phyloP scores from a whole-genome alignment of 1,140 invertebrate genomes.

The Nasonia vitripennis region DNA sequence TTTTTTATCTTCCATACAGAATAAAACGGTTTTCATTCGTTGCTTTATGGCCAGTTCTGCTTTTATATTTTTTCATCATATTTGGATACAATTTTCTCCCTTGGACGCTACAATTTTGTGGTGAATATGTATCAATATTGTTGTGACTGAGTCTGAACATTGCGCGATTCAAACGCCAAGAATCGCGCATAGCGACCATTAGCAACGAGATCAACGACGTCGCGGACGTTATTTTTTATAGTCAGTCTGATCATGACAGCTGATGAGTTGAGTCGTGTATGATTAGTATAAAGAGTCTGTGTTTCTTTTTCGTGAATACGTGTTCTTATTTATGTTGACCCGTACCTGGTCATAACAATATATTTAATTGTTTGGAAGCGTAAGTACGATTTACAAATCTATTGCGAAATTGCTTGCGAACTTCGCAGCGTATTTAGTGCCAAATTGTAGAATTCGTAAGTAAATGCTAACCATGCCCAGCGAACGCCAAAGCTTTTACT shows the following conservation, averaged over 20 bases:
- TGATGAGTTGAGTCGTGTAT: no score
- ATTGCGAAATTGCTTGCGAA: conserved; percentile 15
- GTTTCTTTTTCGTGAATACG: no score
- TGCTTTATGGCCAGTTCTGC: conserved; percentile 13
- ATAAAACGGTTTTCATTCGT: not conserved
- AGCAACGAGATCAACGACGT: not conserved
- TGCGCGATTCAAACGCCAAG: no score
- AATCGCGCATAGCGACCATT: no score
- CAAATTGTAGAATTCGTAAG: conserved; percentile 26
- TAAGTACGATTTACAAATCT: conserved; percentile 53
- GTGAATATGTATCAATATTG: no score
- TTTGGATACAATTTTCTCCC: not conserved
- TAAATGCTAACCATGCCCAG: conserved; percentile 34
- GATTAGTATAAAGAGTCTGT: no score
- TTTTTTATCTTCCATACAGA: conserved; percentile 40
- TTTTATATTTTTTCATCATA: conserved; percentile 38
- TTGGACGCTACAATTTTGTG: no score
- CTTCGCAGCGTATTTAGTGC: not conserved
- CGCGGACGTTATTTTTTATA: no score
- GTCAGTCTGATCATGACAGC: no score
- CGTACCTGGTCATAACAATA: not conserved
- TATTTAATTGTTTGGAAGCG: conserved; percentile 41
- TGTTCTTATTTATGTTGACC: no score
- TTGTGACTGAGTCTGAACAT: no score
- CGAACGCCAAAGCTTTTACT: conserved; percentile 22